Evolutionary conservation across 2,797 vertebrate species (phyloP).

Genomic region (Heteromormyrus szaboi): DNA sequence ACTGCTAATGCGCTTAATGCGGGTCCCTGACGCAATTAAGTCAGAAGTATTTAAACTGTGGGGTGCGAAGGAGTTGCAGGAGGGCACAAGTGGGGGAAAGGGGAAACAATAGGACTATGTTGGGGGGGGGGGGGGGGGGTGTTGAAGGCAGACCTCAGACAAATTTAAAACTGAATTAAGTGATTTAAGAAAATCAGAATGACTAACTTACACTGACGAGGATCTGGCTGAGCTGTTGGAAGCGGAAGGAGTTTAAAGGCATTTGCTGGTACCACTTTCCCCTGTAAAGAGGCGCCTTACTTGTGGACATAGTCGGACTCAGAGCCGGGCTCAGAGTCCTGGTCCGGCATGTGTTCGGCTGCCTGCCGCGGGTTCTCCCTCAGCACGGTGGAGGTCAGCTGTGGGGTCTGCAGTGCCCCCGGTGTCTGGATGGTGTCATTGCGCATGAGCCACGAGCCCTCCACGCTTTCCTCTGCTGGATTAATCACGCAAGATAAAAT

Average conservation of each 20-base stretch:
- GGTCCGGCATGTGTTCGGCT: constrained; percentile 90
- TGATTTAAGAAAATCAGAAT: background rate
- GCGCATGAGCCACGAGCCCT: constrained; percentile 89
- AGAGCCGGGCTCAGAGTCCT: constrained; percentile 90
- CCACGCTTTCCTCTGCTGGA: constrained; percentile 80
- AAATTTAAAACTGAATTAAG: background rate
- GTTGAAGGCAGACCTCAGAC: background rate
- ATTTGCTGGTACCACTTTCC: background rate
- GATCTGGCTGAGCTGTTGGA: background rate
- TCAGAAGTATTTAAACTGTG: background rate
- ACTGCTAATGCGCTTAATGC: no score
- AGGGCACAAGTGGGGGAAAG: background rate
- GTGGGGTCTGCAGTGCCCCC: constrained; percentile 83
- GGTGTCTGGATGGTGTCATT: constrained; percentile 90
- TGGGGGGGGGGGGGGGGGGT: background rate
- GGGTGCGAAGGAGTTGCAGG: background rate
- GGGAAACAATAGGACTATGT: background rate
- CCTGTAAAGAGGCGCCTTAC: constrained; percentile 55
- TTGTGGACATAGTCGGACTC: constrained; percentile 96
- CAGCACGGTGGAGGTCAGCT: constrained; percentile 93
- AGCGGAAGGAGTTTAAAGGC: background rate
- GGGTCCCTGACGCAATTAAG: background rate
- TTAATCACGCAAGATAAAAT: constrained; percentile 16
- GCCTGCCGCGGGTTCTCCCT: constrained; percentile 85
- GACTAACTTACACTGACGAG: background rate